Percentiles rank a stretch among this genome's conserved stretches.
Conservation (phyloP, 2,113 vertebrate genomes). For the Microcebus murinus region DNA sequence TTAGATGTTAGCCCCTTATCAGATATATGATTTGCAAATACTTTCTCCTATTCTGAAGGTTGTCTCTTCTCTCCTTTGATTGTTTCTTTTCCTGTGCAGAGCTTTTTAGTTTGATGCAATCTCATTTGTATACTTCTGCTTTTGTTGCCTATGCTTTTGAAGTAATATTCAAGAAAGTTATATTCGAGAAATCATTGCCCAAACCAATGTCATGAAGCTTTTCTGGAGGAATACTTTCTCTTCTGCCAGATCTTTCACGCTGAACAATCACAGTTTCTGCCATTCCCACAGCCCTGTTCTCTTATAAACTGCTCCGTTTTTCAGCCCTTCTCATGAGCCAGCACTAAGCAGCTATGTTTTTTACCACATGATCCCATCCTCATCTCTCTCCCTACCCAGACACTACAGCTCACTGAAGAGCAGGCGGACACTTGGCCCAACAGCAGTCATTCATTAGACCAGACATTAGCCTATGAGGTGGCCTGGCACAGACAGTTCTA, state of each 20-base stretch:
- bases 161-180: background rate
- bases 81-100: background rate
- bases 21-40: background rate
- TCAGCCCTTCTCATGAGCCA: background rate
- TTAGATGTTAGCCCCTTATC: background rate
- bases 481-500: background rate
- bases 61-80: background rate
- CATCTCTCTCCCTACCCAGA: background rate
- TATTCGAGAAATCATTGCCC: background rate
- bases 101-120: background rate
- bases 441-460: background rate
- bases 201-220: background rate
- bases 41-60: background rate
- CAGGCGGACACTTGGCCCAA: background rate
- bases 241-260: background rate
- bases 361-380: background rate
- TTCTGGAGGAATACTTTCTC: background rate
- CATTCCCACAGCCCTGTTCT: background rate
- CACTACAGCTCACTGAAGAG: background rate
- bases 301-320: background rate
- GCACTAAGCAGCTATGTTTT: background rate
- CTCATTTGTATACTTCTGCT: background rate
- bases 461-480: background rate
- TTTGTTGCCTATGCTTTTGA: background rate
- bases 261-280: background rate